Evolutionary conservation across 2,888 invertebrate genomes (phyloP), one percentile per base, ranked within the genome.

Genomic region (Diplolepis rosae): DNA sequence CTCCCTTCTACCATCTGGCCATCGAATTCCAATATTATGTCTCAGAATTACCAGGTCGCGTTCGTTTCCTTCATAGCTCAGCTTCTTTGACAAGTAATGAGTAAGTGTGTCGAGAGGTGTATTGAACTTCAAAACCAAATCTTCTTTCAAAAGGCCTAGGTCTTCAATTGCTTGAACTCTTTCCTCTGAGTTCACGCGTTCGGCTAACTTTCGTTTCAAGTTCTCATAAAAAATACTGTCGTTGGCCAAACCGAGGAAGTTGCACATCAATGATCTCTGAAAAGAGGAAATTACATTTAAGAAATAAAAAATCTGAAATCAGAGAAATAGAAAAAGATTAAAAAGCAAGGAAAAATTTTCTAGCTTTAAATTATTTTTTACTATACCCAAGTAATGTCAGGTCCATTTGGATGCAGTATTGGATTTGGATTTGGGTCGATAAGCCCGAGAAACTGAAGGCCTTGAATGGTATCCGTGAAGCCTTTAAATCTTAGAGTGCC

Each of bases 401-500:
- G 99, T 51, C 99, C 99, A 85, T 95, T 95, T 0, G 95, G 95
- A 88, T 99, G 99, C n/a, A 99, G 91, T 81, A 94, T 92, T 0
- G 98, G 95, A 89, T 97, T 95, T 1, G 94, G 94, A 81, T 94
- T 94, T 0, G 94, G 92, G 86, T 96, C 96, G 61, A 99, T 92
- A 0, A 99, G 90, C 0, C 98, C 98, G 69, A 98, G 90, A 66
- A 95, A 91, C 85, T 98, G 95, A 85, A 99, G 91, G 1, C 95
- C 95, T 80, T 94, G 93, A 83, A 98, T 94, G 3, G 96, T 95
- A 80, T 98, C 94, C 0, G 95, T 92, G 87, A 97, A 99, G 67
- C 99, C 94, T 90, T 92, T 93, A 87, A 97, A 99, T 81, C 99
- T 92, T 61, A 99, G 92, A 1, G 99, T 99, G 70, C 99, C 99